A percentile compares a stretch with the other conserved stretches of the same genome.
Conservation (phyloP, 2,113 vertebrate species). For the Cyprinodon variegatus region DNA sequence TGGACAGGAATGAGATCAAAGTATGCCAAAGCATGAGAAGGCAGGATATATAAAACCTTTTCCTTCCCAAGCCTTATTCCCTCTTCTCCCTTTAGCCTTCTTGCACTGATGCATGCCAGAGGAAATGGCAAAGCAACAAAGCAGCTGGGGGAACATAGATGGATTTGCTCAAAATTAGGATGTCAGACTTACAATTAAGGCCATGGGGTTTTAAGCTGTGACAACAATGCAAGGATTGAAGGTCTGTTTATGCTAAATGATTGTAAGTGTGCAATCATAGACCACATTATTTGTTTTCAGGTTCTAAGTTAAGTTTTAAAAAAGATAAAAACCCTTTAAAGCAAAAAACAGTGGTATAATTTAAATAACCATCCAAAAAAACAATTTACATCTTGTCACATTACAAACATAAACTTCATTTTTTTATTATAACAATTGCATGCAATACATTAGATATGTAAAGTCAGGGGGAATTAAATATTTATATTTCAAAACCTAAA, state of each 20-base stretch:
- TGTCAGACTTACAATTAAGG: conserved; percentile 20
- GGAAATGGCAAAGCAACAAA: conserved; percentile 52
- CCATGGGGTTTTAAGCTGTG: conserved; percentile 14
- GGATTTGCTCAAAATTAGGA: conserved; percentile 18
- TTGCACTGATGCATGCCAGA: conserved; percentile 64
- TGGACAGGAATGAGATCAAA: conserved; percentile 68
- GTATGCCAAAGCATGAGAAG: conserved; percentile 53
- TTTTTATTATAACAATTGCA: too few relatives aligned
- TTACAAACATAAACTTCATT: too few relatives aligned
- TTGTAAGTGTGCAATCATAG: neutral
- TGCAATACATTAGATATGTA: too few relatives aligned
- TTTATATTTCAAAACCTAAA: too few relatives aligned
- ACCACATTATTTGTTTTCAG: neutral
- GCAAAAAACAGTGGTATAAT: neutral
- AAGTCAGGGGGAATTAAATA: too few relatives aligned
- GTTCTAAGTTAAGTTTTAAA: neutral
- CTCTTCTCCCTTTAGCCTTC: conserved; percentile 44
- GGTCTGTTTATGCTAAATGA: neutral
- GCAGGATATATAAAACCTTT: conserved; percentile 61
- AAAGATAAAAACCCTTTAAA: neutral
- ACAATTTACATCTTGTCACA: neutral
- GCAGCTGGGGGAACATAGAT: conserved; percentile 51
- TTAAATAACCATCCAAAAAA: neutral
- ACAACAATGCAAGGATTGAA: conserved; percentile 12
- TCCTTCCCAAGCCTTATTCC: conserved; percentile 39